A percentile compares a stretch with the other conserved stretches of the same genome.
Evolutionary conservation across 2,797 vertebrate species (phyloP).

Genomic region (Acanthiza pusilla): DNA sequence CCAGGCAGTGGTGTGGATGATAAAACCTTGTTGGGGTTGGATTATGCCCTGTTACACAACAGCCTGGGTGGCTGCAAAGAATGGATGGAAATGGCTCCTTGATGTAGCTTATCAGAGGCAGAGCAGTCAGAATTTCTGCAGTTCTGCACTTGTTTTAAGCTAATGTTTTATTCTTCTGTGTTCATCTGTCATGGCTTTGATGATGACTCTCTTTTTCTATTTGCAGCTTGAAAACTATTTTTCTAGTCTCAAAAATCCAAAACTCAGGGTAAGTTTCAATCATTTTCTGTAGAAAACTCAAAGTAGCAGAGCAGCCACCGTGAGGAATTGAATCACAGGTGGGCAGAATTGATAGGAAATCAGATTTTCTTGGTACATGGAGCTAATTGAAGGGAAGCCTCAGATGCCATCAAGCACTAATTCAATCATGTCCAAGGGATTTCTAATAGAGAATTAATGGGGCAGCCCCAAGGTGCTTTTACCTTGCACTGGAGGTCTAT

Average conservation of each 20-base stretch:
- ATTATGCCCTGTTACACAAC: neutral
- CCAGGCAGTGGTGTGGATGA: neutral
- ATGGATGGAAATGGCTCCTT: neutral
- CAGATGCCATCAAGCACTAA: neutral
- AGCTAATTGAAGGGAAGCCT: neutral
- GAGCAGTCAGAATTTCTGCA: neutral
- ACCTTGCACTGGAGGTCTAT: neutral
- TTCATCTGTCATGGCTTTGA: neutral
- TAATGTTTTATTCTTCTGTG: neutral
- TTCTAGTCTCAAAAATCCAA: conserved; percentile 99
- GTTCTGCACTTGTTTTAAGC: neutral
- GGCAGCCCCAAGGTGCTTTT: neutral
- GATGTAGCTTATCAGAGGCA: neutral
- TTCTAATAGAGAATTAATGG: neutral
- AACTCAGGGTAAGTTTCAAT: conserved; percentile 96
- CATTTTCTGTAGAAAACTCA: neutral
- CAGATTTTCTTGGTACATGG: neutral
- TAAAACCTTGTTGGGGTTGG: neutral
- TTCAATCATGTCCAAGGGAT: neutral
- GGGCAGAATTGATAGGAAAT: neutral
- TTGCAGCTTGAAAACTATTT: conserved; percentile 99
- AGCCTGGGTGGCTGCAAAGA: neutral
- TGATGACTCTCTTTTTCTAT: neutral
- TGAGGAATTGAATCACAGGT: neutral
- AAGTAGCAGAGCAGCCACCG: neutral